Evolutionary conservation across 2,113 vertebrate genomes (phyloP).

Genomic region (Dicrurus megarhynchus): DNA sequence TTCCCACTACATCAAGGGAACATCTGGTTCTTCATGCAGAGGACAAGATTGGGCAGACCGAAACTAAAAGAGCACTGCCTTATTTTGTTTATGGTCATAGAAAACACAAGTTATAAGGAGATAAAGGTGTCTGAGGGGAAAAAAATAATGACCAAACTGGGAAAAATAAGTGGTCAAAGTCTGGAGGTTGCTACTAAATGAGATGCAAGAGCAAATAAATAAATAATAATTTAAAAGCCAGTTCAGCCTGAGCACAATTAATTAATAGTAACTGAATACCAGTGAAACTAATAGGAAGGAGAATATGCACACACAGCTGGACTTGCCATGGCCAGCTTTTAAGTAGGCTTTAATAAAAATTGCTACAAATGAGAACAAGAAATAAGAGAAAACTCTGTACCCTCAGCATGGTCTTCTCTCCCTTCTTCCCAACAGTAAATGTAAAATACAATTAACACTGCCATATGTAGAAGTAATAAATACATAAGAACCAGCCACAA

Average conservation of each 20-base stretch:
- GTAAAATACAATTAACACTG: constrained; percentile 32
- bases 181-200: background rate
- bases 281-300: background rate
- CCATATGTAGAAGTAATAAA: constrained; percentile 43
- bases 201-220: background rate
- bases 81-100: background rate
- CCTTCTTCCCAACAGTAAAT: background rate
- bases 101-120: background rate
- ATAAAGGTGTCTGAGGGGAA: background rate
- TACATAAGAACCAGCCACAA: constrained; percentile 3
- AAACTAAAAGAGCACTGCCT: background rate
- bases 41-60: background rate
- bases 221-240: background rate
- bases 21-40: background rate
- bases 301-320: background rate
- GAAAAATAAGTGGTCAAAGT: constrained; percentile 6
- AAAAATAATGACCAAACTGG: background rate
- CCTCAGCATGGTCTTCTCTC: background rate
- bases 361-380: background rate
- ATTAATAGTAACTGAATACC: background rate
- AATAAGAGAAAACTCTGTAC: background rate
- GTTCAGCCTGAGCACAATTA: background rate
- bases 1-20: too few species aligned
- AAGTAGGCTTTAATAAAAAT: background rate
- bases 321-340: background rate